Conservation (phyloP, 1,140 invertebrate species). For the Drosophila seguyi region DNA sequence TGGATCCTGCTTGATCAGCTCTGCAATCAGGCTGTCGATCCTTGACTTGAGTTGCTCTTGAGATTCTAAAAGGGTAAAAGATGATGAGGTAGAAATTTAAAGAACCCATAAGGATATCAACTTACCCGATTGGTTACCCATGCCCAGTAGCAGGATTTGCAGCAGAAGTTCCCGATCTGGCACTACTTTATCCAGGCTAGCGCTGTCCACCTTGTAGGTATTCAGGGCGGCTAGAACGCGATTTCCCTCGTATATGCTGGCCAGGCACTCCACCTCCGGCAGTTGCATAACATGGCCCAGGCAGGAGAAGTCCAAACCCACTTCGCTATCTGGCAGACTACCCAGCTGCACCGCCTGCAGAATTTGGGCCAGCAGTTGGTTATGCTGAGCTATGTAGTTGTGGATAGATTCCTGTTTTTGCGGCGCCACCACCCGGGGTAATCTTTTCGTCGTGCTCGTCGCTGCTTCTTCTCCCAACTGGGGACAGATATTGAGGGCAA, state of each 20-base stretch:
- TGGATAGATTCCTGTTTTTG: constrained; percentile 83
- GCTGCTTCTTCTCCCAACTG: constrained; percentile 72
- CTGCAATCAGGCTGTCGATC: constrained; percentile 52
- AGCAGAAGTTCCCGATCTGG: constrained; percentile 38
- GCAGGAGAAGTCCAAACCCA: constrained; percentile 56
- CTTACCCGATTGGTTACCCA: constrained; percentile 52
- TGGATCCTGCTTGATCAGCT: constrained; percentile 62
- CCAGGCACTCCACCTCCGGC: constrained; percentile 72
- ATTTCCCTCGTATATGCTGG: constrained; percentile 86
- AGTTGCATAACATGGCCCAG: constrained; percentile 85
- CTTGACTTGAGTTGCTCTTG: not conserved
- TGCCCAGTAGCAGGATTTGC: constrained; percentile 63
- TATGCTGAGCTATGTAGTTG: constrained; percentile 87
- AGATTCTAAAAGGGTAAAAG: constrained; percentile 20
- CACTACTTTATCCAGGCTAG: constrained; percentile 21
- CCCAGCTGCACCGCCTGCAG: constrained; percentile 86
- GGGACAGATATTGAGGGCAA: constrained; percentile 87
- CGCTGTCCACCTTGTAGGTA: constrained; percentile 72
- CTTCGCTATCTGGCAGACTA: constrained; percentile 44
- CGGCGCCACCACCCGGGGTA: constrained; percentile 22
- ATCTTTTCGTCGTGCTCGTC: not conserved
- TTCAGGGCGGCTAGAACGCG: constrained; percentile 85
- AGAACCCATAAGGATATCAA: not conserved
- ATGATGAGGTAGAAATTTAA: not conserved
- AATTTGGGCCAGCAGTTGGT: constrained; percentile 87